These are phyloP conservation scores for Ardeotis arabs DNA, from an alignment of 2,113 vertebrate genomes.

Conservation along the genomic window DNA sequence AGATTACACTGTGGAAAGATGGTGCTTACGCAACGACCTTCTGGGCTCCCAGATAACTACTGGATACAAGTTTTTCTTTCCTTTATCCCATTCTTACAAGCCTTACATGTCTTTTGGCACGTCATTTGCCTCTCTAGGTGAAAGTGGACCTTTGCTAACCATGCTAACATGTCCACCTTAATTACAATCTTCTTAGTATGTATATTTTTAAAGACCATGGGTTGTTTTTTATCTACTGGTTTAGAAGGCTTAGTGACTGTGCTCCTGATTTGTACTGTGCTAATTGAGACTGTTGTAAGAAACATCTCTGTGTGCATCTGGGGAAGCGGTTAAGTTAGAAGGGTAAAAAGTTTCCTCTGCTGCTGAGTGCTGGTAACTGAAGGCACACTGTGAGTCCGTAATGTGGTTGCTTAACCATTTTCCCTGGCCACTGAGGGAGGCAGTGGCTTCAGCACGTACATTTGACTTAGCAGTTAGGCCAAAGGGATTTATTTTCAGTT, in stretches of 20 bases:
- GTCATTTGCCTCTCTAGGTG: neutral
- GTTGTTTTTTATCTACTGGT: neutral
- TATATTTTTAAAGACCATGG: neutral
- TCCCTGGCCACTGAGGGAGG: neutral
- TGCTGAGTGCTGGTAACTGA: neutral
- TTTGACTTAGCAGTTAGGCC: neutral
- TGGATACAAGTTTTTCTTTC: neutral
- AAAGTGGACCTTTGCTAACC: neutral
- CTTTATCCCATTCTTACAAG: neutral
- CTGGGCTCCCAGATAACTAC: neutral
- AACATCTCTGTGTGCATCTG: neutral
- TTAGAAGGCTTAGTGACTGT: neutral
- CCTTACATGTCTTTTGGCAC: neutral
- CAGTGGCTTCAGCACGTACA: rapidly evolving
- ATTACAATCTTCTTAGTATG: neutral
- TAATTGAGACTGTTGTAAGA: neutral
- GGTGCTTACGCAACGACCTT: neutral
- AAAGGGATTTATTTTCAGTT: neutral
- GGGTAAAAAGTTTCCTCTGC: neutral
- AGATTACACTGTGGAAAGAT: neutral
- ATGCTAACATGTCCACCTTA: neutral
- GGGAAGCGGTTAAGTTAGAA: neutral
- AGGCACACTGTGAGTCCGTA: neutral
- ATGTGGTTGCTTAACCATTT: neutral
- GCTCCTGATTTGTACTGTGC: neutral